Evolutionary conservation across 2,113 vertebrate species (phyloP).

Genomic region (Pangasianodon gigas): DNA sequence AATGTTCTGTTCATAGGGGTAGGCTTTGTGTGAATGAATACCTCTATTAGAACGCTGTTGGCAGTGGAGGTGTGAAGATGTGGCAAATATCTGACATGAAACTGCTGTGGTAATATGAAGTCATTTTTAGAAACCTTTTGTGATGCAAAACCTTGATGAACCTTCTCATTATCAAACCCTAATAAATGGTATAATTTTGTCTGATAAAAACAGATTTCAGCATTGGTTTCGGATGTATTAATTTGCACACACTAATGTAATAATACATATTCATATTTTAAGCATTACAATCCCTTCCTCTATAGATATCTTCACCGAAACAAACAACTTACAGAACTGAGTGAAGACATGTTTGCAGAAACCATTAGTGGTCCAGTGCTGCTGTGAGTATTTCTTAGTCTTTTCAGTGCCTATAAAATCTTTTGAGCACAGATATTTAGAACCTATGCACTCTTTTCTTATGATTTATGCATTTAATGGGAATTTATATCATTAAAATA

Average conservation of each 20-base stretch:
- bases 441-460: neutral
- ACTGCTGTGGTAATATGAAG: too few relatives aligned
- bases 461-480: neutral
- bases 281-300: constrained; percentile 45
- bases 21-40: neutral
- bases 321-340: constrained; percentile 80
- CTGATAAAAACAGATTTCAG: constrained; percentile 38
- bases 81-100: too few relatives aligned
- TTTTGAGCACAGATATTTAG: neutral
- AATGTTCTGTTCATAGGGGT: neutral
- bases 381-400: constrained; percentile 81
- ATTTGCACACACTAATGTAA: neutral
- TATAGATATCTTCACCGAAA: constrained; percentile 93
- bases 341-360: constrained; percentile 85
- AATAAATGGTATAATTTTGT: too few relatives aligned
- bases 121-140: too few relatives aligned
- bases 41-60: neutral
- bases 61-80: neutral
- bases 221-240: neutral
- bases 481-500: neutral
- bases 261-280: neutral
- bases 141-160: too few relatives aligned
- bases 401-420: neutral
- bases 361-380: constrained; percentile 84
- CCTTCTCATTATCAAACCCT: too few relatives aligned